phyloP scores from a whole-genome alignment of 2,888 invertebrate genomes.

The Zaprionus obscuricornis region DNA sequence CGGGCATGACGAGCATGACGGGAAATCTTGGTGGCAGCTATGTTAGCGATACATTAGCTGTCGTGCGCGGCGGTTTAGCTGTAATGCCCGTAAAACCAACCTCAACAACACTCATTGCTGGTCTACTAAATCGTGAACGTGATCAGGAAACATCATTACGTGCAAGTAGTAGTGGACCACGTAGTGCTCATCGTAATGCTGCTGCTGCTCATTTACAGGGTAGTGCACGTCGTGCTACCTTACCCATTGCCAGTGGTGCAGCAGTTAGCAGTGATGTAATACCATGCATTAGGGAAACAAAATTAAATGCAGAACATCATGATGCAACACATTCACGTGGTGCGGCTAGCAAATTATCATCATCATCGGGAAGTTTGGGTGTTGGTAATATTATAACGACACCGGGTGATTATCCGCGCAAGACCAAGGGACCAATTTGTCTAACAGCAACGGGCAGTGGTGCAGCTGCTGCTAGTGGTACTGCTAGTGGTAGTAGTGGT shows the following conservation, averaged over 20 bases:
- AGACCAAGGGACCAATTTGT: constrained; percentile 81
- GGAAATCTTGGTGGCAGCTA: constrained; percentile 73
- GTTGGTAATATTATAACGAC: constrained; percentile 81
- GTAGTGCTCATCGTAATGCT: constrained; percentile 78
- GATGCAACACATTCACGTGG: constrained; percentile 13
- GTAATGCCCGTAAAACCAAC: constrained; percentile 89
- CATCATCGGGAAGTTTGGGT: constrained; percentile 80
- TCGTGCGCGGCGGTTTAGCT: constrained; percentile 69
- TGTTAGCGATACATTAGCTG: constrained; percentile 76
- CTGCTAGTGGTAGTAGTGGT: too few species aligned
- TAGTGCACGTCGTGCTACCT: constrained; percentile 66
- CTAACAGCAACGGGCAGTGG: constrained; percentile 41
- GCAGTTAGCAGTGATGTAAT: constrained; percentile 29
- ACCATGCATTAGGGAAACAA: too few species aligned
- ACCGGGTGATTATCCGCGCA: constrained; percentile 81
- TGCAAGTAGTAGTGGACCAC: constrained; percentile 66
- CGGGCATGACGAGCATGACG: constrained; percentile 51
- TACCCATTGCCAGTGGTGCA: constrained; percentile 57
- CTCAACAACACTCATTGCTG: constrained; percentile 92
- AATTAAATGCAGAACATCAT: too few species aligned
- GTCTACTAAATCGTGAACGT: constrained; percentile 88
- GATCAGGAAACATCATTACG: constrained; percentile 69
- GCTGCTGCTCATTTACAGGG: constrained; percentile 76
- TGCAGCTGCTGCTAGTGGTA: not conserved
- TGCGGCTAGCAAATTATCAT: constrained; percentile 71